Percentiles rank a stretch among this genome's conserved stretches.
These are phyloP conservation scores for Litocranius walleri DNA, from an alignment of 2,113 vertebrate species.

Conservation along the genomic window DNA sequence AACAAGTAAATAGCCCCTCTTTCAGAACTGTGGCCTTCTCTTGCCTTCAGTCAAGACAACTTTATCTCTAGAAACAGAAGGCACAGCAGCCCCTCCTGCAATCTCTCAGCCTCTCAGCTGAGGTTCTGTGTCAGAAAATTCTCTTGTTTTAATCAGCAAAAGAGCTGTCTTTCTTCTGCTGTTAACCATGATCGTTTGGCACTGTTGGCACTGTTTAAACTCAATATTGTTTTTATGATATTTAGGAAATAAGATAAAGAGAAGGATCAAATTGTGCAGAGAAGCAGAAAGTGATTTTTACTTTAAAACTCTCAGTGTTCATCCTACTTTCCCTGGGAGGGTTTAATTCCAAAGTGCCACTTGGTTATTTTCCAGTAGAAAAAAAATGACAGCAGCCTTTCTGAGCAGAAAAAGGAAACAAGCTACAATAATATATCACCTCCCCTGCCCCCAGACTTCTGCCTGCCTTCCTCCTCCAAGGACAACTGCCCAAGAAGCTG, in stretches of 20 bases:
- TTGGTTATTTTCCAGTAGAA: not conserved
- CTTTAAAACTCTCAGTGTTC: not conserved
- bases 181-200: not conserved
- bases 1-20: not conserved
- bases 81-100: not conserved
- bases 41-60: not conserved
- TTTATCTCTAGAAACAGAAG: not conserved
- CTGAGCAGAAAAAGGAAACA: not conserved
- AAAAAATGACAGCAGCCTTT: not conserved
- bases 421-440: not conserved
- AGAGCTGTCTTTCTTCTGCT: not conserved
- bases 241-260: not conserved
- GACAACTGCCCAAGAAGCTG: not conserved
- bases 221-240: not conserved
- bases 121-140: not conserved
- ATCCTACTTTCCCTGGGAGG: not conserved
- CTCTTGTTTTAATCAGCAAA: not conserved
- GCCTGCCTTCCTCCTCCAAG: not conserved
- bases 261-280: not conserved
- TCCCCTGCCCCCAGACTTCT: not conserved
- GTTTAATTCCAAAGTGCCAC: slow-evolving; percentile 5
- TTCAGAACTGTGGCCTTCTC: not conserved
- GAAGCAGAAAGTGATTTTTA: not conserved
- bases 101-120: not conserved
- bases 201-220: not conserved